These are phyloP conservation scores for Andrena bucephala DNA, from an alignment of 2,888 invertebrate species.

Conservation along the genomic window DNA sequence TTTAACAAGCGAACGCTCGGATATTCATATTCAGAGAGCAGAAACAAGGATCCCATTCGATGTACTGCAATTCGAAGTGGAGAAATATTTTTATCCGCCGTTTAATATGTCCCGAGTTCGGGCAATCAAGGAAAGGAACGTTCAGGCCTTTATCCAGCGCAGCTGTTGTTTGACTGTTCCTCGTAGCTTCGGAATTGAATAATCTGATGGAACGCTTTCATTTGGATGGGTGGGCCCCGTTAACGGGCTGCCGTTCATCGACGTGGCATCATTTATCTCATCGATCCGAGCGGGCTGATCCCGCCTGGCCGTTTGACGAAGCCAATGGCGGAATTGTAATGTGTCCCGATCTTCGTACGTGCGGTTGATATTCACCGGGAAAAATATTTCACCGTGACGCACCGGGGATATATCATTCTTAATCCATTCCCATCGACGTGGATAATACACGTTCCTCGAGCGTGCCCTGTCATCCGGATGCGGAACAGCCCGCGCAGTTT, in stretches of 20 bases:
- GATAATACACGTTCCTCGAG: constrained; percentile 36
- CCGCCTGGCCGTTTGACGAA: constrained; percentile 44
- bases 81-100: not conserved
- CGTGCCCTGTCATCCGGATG: constrained; percentile 24
- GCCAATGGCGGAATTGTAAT: constrained; percentile 44
- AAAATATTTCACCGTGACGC: constrained; percentile 39
- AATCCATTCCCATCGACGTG: constrained; percentile 36
- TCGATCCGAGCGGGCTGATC: constrained; percentile 14
- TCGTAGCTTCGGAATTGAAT: constrained; percentile 11
- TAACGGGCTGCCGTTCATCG: constrained; percentile 13
- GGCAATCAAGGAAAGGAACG: not conserved
- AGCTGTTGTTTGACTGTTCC: constrained; percentile 5
- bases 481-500: constrained; percentile 24
- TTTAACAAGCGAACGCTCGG: too few species aligned
- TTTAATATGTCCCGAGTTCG: too few species aligned
- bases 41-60: not conserved
- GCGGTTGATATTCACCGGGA: constrained; percentile 9
- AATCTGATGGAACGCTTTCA: not conserved
- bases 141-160: not conserved
- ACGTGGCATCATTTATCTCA: constrained; percentile 27
- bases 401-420: constrained; percentile 33
- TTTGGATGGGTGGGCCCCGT: not conserved
- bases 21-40: too few species aligned
- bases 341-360: constrained; percentile 24
- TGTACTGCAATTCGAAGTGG: not conserved